Evolutionary conservation across 35 echinoderm and acorn worm genomes (phyloP), one percentile per base, ranked within the genome.

Genomic region (Heliocidaris tuberculata): DNA sequence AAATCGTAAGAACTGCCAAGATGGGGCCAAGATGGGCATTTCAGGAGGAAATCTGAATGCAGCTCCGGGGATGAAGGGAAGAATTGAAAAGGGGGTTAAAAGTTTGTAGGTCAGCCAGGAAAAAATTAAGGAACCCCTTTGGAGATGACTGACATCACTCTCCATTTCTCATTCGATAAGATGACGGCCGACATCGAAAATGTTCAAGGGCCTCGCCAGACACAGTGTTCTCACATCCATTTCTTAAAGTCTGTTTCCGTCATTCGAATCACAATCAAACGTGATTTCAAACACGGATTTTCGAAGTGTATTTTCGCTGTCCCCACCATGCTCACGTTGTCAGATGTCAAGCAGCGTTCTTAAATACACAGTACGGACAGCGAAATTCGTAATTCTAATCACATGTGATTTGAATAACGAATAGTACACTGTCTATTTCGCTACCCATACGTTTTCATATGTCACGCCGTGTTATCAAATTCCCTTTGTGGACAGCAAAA

Each of bases 21-120:
- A 52, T 52, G 12, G 7, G 12, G 50, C 7, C 8, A 52, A 52
- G 50, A 52, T 52, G 50, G 17, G 6, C 60, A 19, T 70, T 27
- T 70, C 15, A 60, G 19, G 59, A 60, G 6, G 6, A 27, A 70
- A 19, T 70, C 5, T 70, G 60, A 70, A 21, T 27, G 60, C 15
- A 70, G 17, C 60, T 6, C 60, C 60, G 15, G 16, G 60, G 60
- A 70, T 70, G 60, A 2, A 70, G 60, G 60, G 24, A 70, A 70
- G 24, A 24, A 19, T 21, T 21, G 60, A 19, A 27, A 27, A 70
- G 24, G 60, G 11, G 60, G 60, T 70, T 70, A 70, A 17, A 27
- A 70, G 60, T 70, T 70, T 70, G 60, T 70, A 70, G 60, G 60
- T 70, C 60, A 70, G 60, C 60, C 60, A 70, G 60, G 60, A 70